Evolutionary conservation across 2,888 invertebrate species (phyloP), one percentile per base, ranked within the genome.

Genomic region (Tryphoninae sp.): DNA sequence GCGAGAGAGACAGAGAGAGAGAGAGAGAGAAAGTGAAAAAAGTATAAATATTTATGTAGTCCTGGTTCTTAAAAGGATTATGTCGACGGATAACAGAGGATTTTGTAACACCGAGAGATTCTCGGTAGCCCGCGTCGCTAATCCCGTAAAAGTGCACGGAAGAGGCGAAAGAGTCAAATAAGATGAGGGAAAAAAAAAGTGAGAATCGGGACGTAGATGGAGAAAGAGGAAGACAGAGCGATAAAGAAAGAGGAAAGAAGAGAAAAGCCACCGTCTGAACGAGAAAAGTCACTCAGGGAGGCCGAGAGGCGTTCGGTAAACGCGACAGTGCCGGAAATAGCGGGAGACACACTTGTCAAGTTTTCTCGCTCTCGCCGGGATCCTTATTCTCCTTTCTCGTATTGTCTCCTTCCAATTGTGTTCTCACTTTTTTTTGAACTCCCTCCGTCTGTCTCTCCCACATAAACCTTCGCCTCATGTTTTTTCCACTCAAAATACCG

Each of bases 201-300:
- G 59, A 67, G 49, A 16, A 59, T 8, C n/a, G 16, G 26, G 49
- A 62, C 22, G 40, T 16, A 62, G 61, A 51, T n/a, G 33, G 72
- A 51, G 16, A 9, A 11, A 23, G 9, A n/a, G 61, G 8, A 9
- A 67, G 62, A 6, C 1, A 42, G 62, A n/a, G 19, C 1, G 72
- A 51, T 11, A 9, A 11, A 16, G 6, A n/a, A 49, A n/a, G 16
- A 67, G 49, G 62, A 6, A 6, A 42, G 62, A n/a, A 59, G 23
- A 26, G 45, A 49, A 53, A 62, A 55, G 19, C 64, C 42, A 69
- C 40, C 26, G 78, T 58, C 58, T 49, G 75, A 78, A 83, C 84
- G 23, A 79, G 83, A 71, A 83, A 83, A 84, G 84, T 84, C 83
- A 84, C 84, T 83, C 78, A 80, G 79, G 61, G 78, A 51, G 80